A percentile compares a stretch with the other conserved stretches of the same genome.
Evolutionary conservation across 2,888 invertebrate species (phyloP).

Genomic region (Sturmia bella): DNA sequence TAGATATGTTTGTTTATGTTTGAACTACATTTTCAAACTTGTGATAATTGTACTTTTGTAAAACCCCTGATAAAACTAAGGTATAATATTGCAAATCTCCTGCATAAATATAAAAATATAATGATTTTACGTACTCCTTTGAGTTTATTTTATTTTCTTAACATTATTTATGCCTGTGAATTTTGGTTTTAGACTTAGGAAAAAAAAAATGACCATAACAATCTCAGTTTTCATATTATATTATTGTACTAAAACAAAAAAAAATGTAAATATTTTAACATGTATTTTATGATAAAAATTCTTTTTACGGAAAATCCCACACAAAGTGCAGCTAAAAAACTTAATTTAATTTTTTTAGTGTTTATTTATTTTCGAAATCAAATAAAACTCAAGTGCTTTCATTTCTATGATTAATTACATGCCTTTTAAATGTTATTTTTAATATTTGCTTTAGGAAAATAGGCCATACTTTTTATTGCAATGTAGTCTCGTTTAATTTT

Average conservation of each 20-base stretch:
- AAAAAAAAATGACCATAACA: conserved; percentile 40
- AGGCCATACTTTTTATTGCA: conserved; percentile 63
- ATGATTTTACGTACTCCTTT: conserved; percentile 3
- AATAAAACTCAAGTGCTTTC: conserved; percentile 48
- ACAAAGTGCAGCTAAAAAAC: conserved; percentile 54
- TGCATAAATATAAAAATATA: conserved; percentile 7
- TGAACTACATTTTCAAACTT: conserved; percentile 59
- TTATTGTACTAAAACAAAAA: conserved; percentile 29
- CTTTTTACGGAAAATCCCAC: conserved; percentile 61
- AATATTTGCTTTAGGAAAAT: conserved; percentile 24
- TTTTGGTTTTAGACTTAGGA: conserved; percentile 55
- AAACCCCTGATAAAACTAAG: conserved; percentile 49
- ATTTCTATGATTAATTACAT: conserved; percentile 16
- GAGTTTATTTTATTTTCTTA: conserved; percentile 11
- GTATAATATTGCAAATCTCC: conserved; percentile 15
- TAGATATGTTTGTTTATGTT: conserved; percentile 36
- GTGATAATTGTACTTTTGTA: conserved; percentile 65
- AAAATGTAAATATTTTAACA: conserved; percentile 61
- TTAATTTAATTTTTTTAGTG: conserved; percentile 33
- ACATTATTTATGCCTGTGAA: conserved; percentile 13
- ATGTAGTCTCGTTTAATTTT: conserved; percentile 49
- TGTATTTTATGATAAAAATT: conserved; percentile 41
- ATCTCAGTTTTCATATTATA: conserved; percentile 47
- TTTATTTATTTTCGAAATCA: conserved; percentile 40
- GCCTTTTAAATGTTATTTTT: conserved; percentile 56